Percentiles rank a stretch among this genome's conserved stretches.
Evolutionary conservation across 2,888 invertebrate genomes (phyloP).

Genomic region (Hylaea fasciaria): DNA sequence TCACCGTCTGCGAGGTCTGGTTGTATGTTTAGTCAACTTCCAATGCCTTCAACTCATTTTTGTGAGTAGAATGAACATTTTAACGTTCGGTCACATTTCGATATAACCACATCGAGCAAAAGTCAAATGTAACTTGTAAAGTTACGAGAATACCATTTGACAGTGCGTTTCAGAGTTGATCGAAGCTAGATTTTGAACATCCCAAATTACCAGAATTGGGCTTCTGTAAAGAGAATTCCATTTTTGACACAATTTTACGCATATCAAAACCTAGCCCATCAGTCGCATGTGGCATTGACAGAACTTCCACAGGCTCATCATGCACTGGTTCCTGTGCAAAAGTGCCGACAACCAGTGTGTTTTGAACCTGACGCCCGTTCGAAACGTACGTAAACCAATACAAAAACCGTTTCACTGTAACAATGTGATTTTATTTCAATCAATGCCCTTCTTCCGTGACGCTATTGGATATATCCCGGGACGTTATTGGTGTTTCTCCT

Average conservation of each 20-base stretch:
- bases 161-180: too few relatives aligned
- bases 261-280: slow-evolving; percentile 15
- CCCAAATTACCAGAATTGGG: too few relatives aligned
- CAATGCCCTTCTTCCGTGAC: slow-evolving; percentile 28
- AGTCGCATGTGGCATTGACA: slow-evolving; percentile 23
- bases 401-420: slow-evolving; percentile 38
- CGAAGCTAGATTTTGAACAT: too few relatives aligned
- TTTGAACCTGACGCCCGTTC: slow-evolving; percentile 21
- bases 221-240: neutral
- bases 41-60: too few relatives aligned
- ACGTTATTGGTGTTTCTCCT: slow-evolving; percentile 21
- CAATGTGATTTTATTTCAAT: slow-evolving; percentile 46
- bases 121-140: too few relatives aligned
- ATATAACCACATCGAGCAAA: too few relatives aligned
- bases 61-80: too few relatives aligned
- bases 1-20: too few relatives aligned
- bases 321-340: slow-evolving; percentile 3
- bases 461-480: slow-evolving; percentile 22
- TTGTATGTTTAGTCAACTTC: too few relatives aligned
- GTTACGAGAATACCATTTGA: too few relatives aligned
- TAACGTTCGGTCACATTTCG: too few relatives aligned
- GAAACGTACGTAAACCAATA: slow-evolving; percentile 35
- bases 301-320: slow-evolving; percentile 11
- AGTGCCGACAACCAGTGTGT: slow-evolving; percentile 4
- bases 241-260: slow-evolving; percentile 11